These are phyloP conservation scores for Himalopsyche anomala DNA, from an alignment of 2,888 invertebrate genomes.

Conservation along the genomic window DNA sequence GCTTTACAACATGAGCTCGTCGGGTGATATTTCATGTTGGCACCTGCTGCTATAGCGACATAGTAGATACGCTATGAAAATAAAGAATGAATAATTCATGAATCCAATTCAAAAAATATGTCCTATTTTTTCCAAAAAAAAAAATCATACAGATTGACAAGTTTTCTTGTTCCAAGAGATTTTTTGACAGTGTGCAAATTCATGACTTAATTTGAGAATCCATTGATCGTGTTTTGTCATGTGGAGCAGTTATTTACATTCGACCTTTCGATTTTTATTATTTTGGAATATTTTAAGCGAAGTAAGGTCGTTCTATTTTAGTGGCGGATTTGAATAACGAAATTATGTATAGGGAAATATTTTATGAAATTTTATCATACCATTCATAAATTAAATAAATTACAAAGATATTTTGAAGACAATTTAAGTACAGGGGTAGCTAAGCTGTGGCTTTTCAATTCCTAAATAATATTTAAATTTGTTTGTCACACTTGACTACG, in stretches of 20 bases:
- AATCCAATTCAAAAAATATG: background rate
- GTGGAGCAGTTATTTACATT: background rate
- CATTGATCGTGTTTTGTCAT: constrained; percentile 3
- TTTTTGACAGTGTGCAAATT: background rate
- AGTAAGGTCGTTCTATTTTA: too few species aligned
- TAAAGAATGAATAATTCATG: background rate
- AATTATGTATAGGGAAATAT: too few species aligned
- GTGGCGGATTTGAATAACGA: too few species aligned
- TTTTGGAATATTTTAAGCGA: background rate
- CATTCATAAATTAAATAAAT: too few species aligned
- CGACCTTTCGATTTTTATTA: background rate
- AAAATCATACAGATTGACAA: background rate
- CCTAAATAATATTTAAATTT: too few species aligned
- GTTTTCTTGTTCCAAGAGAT: background rate
- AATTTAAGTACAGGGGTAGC: too few species aligned
- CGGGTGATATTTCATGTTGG: background rate
- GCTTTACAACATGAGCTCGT: too few species aligned
- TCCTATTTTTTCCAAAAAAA: background rate
- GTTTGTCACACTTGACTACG: too few species aligned
- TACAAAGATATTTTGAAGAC: too few species aligned
- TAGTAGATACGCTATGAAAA: background rate
- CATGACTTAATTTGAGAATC: background rate
- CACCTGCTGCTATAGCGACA: background rate
- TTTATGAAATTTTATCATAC: too few species aligned
- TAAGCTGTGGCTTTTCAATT: too few species aligned